Conservation (phyloP, 2,113 vertebrate genomes). For the Solenodon paradoxus region DNA sequence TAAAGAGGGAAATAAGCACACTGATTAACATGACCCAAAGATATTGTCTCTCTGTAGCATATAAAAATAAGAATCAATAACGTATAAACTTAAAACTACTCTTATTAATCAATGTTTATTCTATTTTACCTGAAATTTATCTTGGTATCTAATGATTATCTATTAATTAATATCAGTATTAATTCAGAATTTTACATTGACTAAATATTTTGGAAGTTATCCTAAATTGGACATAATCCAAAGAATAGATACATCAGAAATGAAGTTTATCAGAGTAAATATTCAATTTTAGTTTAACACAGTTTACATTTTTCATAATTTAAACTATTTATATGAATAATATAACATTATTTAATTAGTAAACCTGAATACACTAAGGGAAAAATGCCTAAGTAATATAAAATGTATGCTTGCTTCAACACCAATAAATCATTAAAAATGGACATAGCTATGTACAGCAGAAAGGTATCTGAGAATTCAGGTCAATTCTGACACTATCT, state of each 20-base stretch:
- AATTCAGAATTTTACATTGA: neutral
- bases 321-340: constrained; percentile 4
- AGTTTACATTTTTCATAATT: neutral
- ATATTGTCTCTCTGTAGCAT: neutral
- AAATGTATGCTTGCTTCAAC: neutral
- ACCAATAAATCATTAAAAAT: neutral
- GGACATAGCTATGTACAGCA: no score
- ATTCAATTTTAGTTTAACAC: constrained; percentile 10
- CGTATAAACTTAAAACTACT: constrained; percentile 1
- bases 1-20: neutral
- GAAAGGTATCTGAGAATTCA: no score
- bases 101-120: constrained; percentile 11
- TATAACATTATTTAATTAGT: neutral
- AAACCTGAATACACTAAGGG: neutral
- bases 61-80: neutral
- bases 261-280: neutral
- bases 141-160: neutral
- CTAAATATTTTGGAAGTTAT: neutral
- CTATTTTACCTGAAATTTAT: neutral
- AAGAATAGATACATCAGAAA: neutral
- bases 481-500: no score
- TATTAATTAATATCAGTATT: neutral
- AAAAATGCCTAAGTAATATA: neutral
- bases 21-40: neutral
- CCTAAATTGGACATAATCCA: neutral